Evolutionary conservation across 2,888 invertebrate genomes (phyloP), one percentile per base, ranked within the genome.

Genomic region (Hydriomena furcata): DNA sequence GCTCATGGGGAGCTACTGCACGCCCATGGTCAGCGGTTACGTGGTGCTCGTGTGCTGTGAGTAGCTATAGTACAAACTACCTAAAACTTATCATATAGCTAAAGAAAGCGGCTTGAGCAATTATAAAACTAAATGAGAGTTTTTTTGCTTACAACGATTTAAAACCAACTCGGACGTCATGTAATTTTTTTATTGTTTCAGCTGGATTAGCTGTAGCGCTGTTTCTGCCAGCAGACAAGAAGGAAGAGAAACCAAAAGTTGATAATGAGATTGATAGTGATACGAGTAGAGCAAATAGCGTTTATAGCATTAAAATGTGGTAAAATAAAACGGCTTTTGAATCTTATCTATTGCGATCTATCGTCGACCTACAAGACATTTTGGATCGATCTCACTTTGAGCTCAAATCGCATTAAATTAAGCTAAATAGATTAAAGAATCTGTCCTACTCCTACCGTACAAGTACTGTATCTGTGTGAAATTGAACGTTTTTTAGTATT

Each of bases 21-120:
- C 66, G 10, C 71, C 78, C 0, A 81, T 84, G 80, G 58, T 85
- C 17, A 58, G 65, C 13, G 80, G 81, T 17, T 86, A 84, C 47
- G 58, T 84, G 6, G 52, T 66, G 1, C 66, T 86, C 3, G 73
- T 82, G 5, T 36, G 65, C 27, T 71, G 86, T 87, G 63, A 77
- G 82, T 76, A 23, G 3, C 1, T 3, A n/a, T 2, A 27, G n/a
- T 32, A 43, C 8, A 32, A 24, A 32, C n/a, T 32, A 23, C 32
- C 10, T 13, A n/a, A n/a, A n/a, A 13, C 23, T 8, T 37, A 1
- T n/a, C n/a, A n/a, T n/a, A n/a, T n/a, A n/a, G n/a, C n/a, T n/a
- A n/a, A n/a, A n/a, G n/a, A n/a, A n/a, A n/a, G n/a, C n/a, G n/a
- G n/a, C n/a, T n/a, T n/a, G n/a, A n/a, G n/a, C n/a, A n/a, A n/a